Conservation (phyloP, 2,113 vertebrate genomes). For the Microcebus griseorufus region DNA sequence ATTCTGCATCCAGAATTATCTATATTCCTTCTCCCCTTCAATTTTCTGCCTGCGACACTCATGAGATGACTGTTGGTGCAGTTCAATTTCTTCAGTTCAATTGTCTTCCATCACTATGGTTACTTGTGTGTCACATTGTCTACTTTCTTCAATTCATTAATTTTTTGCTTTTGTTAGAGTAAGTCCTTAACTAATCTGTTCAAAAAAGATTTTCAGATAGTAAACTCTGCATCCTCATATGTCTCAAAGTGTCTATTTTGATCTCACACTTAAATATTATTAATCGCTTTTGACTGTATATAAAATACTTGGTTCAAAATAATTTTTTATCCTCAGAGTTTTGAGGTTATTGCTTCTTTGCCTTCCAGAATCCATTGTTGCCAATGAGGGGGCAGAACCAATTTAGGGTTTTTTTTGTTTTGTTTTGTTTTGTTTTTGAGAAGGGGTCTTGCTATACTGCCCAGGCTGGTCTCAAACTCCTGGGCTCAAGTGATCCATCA, state of each 20-base stretch:
- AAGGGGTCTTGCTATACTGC: no score
- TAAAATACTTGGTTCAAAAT: not conserved
- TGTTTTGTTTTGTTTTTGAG: no score
- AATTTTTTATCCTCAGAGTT: not conserved
- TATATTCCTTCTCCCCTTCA: no score
- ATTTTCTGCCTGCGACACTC: fast-evolving
- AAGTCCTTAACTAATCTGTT: not conserved
- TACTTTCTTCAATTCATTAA: not conserved
- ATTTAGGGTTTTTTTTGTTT: no score
- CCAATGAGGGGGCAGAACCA: not conserved
- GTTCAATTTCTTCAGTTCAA: not conserved
- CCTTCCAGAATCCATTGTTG: not conserved
- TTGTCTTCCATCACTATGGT: not conserved
- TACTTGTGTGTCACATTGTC: not conserved
- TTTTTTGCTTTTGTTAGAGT: not conserved
- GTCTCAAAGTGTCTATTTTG: not conserved
- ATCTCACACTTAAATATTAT: not conserved
- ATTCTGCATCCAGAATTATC: not conserved
- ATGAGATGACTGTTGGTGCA: not conserved
- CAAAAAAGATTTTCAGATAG: not conserved
- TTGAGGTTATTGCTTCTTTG: not conserved
- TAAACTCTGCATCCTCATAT: not conserved
- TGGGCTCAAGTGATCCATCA: no score
- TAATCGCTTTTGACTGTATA: not conserved
- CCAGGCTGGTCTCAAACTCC: no score